Evolutionary conservation across 2,113 vertebrate genomes (phyloP).

Genomic region (Phasianus colchicus): DNA sequence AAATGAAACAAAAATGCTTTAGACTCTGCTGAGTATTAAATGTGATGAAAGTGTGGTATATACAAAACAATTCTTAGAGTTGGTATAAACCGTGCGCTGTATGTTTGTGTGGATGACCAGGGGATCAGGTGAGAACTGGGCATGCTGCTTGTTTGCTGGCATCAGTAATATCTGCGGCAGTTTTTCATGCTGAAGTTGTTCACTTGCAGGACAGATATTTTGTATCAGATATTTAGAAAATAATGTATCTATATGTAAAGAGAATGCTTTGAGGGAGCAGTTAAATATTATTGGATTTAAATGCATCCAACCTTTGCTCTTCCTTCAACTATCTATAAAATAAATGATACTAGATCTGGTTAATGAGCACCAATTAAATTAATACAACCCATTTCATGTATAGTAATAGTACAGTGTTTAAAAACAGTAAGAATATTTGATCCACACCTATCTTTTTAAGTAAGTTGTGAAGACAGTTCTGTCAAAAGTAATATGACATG

Average conservation of each 20-base stretch:
- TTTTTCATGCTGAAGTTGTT: not conserved
- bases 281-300: not conserved
- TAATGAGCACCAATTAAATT: not conserved
- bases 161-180: not conserved
- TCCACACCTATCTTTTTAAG: not conserved
- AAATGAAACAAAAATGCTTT: not conserved
- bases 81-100: not conserved
- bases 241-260: not conserved
- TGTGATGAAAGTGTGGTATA: not conserved
- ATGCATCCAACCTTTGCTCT: not conserved
- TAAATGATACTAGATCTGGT: not conserved
- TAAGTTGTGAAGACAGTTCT: not conserved
- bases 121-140: not conserved
- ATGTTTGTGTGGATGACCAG: not conserved
- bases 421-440: not conserved
- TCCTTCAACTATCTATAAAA: not conserved
- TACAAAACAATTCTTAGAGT: not conserved
- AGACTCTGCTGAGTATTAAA: not conserved
- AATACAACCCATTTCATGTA: not conserved
- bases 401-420: not conserved
- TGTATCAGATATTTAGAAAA: not conserved
- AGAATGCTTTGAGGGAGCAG: not conserved
- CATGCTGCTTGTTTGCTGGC: not conserved
- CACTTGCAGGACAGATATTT: not conserved
- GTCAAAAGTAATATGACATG: not conserved